A percentile compares a stretch with the other conserved stretches of the same genome.
Conservation (phyloP, 2,113 vertebrate species). For the Labeo rohita region DNA sequence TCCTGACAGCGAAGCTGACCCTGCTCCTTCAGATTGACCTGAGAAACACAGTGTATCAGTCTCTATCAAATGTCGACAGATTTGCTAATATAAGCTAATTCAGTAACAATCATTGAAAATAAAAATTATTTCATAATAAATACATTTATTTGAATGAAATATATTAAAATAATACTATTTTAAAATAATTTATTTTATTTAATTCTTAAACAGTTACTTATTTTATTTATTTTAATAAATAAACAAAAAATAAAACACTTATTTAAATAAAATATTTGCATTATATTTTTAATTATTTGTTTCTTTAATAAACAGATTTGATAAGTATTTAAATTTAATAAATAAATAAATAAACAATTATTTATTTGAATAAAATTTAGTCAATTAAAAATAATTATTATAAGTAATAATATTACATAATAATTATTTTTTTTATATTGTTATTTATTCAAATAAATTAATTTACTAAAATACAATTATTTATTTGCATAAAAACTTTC, state of each 20-base stretch:
- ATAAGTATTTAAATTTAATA: no score
- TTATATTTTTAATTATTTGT: no score
- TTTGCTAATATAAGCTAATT: no score
- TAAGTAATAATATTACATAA: background rate
- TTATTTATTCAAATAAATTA: background rate
- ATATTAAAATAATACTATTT: no score
- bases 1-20: slow-evolving; percentile 84
- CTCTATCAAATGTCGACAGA: background rate
- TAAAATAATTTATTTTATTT: background rate
- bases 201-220: background rate
- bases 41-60: slow-evolving; percentile 47
- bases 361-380: background rate
- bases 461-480: no score
- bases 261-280: background rate
- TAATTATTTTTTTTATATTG: background rate
- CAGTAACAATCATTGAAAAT: background rate
- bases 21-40: slow-evolving; percentile 88
- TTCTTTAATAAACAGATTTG: no score
- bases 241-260: no score
- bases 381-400: background rate
- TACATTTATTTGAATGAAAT: background rate
- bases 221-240: background rate
- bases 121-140: background rate
- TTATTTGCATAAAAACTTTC: no score
- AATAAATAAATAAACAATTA: background rate